Percentiles rank a stretch among this genome's conserved stretches.
These are phyloP conservation scores for Gasterosteus nipponicus DNA, from an alignment of 2,113 vertebrate species.

Conservation along the genomic window DNA sequence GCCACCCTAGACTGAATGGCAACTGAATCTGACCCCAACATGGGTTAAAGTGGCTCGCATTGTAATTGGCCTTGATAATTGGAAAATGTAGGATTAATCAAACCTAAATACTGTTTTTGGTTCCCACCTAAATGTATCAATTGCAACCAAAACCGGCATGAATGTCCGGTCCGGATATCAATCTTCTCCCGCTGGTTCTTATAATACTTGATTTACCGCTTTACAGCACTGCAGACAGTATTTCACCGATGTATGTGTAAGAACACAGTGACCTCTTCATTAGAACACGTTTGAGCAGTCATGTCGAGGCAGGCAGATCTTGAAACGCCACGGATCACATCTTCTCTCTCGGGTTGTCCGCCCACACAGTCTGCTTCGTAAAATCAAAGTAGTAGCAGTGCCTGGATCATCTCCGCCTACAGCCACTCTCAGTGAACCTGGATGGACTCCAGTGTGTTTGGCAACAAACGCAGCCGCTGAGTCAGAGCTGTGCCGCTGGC, in stretches of 20 bases:
- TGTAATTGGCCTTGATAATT: not conserved
- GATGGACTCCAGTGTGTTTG: slow-evolving; percentile 43
- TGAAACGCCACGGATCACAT: not conserved
- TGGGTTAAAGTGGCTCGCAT: not conserved
- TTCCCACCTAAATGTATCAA: not conserved
- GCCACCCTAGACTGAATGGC: not conserved
- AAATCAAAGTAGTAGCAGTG: slow-evolving; percentile 44
- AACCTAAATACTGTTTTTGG: not conserved
- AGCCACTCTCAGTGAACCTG: slow-evolving; percentile 47
- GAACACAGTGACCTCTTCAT: too few species aligned
- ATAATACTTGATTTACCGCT: not conserved
- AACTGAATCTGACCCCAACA: not conserved
- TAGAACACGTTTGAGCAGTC: not conserved
- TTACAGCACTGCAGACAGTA: not conserved
- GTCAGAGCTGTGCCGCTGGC: slow-evolving; percentile 47
- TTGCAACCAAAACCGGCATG: not conserved
- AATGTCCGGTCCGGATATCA: not conserved
- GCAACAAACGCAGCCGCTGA: slow-evolving; percentile 61
- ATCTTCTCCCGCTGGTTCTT: not conserved
- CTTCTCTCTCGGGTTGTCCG: slow-evolving; percentile 20
- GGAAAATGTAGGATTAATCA: not conserved
- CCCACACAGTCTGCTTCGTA: slow-evolving; percentile 26
- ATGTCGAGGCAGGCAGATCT: not conserved
- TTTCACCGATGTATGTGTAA: not conserved
- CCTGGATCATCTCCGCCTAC: slow-evolving; percentile 30